phyloP scores from a whole-genome alignment of 2,113 vertebrate genomes.

The Glaucomys volans region DNA sequence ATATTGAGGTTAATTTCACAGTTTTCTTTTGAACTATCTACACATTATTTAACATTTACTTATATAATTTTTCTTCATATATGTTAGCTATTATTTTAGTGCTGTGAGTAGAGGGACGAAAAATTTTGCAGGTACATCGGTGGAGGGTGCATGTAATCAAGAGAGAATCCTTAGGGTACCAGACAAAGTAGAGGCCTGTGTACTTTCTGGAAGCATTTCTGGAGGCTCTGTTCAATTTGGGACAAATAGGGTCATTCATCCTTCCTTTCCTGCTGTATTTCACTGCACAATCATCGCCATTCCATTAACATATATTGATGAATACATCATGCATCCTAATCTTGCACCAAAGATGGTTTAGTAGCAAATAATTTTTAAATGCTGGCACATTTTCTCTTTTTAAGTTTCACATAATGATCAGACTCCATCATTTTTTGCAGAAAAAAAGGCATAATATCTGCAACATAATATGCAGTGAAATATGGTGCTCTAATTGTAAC shows the following conservation, averaged over 20 bases:
- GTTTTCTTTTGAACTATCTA: neutral
- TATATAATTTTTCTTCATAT: neutral
- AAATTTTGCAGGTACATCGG: neutral
- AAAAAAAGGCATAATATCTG: too few relatives aligned
- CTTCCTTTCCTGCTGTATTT: neutral
- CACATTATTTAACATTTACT: neutral
- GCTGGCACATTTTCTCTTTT: too few relatives aligned
- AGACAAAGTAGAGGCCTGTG: neutral
- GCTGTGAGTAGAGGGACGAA: neutral
- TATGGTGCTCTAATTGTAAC: neutral
- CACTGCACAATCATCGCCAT: too few relatives aligned
- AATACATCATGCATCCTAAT: too few relatives aligned
- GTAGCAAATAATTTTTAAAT: too few relatives aligned
- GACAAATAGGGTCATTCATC: neutral
- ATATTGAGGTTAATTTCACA: neutral
- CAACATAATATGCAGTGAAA: too few relatives aligned
- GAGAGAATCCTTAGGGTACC: neutral
- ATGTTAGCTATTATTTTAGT: neutral
- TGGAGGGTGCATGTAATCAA: neutral
- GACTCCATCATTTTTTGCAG: too few relatives aligned
- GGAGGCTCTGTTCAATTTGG: conserved; percentile 12
- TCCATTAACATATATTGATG: too few relatives aligned
- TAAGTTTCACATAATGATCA: too few relatives aligned
- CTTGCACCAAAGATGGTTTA: too few relatives aligned
- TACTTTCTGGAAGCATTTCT: neutral